phyloP scores from a whole-genome alignment of 2,797 vertebrate species.

The Sternotherus odoratus region DNA sequence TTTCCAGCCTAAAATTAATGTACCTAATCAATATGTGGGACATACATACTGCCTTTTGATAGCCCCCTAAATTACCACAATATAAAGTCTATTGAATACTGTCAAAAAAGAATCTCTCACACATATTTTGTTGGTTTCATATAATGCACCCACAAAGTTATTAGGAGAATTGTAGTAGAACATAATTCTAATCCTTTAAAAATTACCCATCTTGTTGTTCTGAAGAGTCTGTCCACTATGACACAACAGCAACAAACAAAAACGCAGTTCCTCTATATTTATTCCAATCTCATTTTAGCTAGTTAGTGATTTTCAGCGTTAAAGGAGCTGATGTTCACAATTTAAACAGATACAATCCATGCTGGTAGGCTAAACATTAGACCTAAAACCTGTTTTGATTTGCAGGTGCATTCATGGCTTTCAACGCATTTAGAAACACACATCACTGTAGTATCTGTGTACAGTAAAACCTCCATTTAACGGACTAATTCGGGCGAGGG shows the following conservation, averaged over 20 bases:
- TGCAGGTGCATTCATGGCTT: background rate
- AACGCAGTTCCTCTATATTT: background rate
- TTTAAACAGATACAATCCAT: background rate
- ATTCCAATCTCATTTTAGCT: fast-evolving
- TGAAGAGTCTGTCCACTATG: background rate
- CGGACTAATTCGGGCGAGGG: no score
- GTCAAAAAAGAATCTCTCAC: background rate
- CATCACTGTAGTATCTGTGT: background rate
- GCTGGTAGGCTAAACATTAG: background rate
- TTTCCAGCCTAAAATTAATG: constrained; percentile 38
- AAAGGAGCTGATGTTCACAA: background rate
- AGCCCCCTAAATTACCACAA: background rate
- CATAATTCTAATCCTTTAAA: background rate
- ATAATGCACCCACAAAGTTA: background rate
- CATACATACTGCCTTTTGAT: background rate
- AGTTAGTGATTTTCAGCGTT: background rate
- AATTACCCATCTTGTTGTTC: background rate
- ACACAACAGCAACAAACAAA: background rate
- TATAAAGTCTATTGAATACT: fast-evolving
- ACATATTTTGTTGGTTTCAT: background rate
- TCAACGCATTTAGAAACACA: background rate
- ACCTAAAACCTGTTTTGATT: background rate
- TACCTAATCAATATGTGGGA: background rate
- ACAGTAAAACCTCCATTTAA: no score
- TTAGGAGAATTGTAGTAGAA: fast-evolving